phyloP scores from a whole-genome alignment of 2,888 invertebrate genomes.

The Electrophaes corylata region DNA sequence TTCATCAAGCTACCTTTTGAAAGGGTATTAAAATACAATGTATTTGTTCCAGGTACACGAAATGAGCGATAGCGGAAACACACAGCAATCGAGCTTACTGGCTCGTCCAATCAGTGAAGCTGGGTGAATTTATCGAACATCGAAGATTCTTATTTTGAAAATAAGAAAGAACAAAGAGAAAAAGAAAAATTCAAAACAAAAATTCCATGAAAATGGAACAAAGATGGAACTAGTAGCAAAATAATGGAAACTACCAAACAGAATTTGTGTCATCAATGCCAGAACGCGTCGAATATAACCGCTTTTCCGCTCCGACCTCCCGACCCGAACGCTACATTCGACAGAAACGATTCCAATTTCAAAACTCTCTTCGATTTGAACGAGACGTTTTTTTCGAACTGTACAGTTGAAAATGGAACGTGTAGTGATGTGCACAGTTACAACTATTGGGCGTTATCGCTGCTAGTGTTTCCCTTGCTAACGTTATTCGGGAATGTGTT shows the following conservation, averaged over 20 bases:
- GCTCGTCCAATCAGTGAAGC: neutral
- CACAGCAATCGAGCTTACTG: slow-evolving; percentile 2
- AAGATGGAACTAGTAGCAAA: slow-evolving; percentile 22
- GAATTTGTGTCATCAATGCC: slow-evolving; percentile 51
- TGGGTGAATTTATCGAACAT: no score
- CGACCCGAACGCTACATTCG: slow-evolving; percentile 47
- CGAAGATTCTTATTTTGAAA: no score
- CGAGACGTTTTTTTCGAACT: slow-evolving; percentile 61
- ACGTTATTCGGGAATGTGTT: slow-evolving; percentile 98
- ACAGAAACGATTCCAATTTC: slow-evolving; percentile 50
- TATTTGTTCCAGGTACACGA: slow-evolving; percentile 38
- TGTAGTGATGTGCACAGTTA: slow-evolving; percentile 78
- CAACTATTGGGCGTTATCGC: slow-evolving; percentile 94
- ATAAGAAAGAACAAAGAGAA: no score
- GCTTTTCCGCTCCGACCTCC: slow-evolving; percentile 53
- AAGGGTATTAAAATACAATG: slow-evolving; percentile 32
- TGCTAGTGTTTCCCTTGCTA: slow-evolving; percentile 95
- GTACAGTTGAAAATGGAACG: slow-evolving; percentile 59
- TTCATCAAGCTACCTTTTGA: slow-evolving; percentile 19
- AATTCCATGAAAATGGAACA: slow-evolving; percentile 17
- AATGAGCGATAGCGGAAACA: slow-evolving; percentile 29
- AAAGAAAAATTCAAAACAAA: neutral
- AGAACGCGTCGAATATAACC: slow-evolving; percentile 57
- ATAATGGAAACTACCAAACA: slow-evolving; percentile 38
- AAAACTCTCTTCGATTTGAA: slow-evolving; percentile 56